These are phyloP conservation scores for Lacerta agilis DNA, from an alignment of 2,797 vertebrate genomes.

Conservation along the genomic window DNA sequence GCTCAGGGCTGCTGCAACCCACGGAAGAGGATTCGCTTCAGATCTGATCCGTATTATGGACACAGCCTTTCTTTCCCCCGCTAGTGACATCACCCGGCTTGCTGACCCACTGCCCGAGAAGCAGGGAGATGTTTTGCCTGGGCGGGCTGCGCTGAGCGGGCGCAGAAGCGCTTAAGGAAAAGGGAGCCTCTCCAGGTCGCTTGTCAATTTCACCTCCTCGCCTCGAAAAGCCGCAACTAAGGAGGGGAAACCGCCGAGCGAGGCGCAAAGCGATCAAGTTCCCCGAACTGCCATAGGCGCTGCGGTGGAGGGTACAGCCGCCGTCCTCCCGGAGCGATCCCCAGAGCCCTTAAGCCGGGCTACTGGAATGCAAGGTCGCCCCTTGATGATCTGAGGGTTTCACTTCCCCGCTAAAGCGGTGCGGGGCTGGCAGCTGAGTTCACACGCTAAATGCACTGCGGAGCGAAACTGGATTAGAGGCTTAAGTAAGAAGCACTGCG, in stretches of 20 bases:
- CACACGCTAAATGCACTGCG: not conserved
- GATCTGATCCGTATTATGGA: not conserved
- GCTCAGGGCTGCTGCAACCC: not conserved
- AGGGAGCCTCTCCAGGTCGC: not conserved
- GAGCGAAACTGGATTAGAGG: not conserved
- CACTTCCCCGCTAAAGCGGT: too few relatives aligned
- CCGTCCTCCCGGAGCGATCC: not conserved
- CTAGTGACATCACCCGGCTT: not conserved
- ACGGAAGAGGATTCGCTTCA: not conserved
- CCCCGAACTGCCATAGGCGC: not conserved
- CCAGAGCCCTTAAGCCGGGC: not conserved
- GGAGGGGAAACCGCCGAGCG: not conserved
- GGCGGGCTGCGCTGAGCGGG: not conserved
- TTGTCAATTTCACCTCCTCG: not conserved
- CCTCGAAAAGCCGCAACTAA: not conserved
- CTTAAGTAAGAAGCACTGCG: not conserved
- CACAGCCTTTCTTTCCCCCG: conserved; percentile 44
- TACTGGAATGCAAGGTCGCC: too few relatives aligned
- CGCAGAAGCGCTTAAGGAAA: too few relatives aligned
- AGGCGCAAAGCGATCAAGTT: not conserved
- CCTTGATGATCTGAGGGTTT: not conserved
- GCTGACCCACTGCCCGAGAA: not conserved
- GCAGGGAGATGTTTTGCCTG: not conserved
- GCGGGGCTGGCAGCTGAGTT: not conserved
- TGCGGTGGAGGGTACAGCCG: accelerated